phyloP scores from a whole-genome alignment of 2,113 vertebrate species.

The Coreoperca whiteheadi region DNA sequence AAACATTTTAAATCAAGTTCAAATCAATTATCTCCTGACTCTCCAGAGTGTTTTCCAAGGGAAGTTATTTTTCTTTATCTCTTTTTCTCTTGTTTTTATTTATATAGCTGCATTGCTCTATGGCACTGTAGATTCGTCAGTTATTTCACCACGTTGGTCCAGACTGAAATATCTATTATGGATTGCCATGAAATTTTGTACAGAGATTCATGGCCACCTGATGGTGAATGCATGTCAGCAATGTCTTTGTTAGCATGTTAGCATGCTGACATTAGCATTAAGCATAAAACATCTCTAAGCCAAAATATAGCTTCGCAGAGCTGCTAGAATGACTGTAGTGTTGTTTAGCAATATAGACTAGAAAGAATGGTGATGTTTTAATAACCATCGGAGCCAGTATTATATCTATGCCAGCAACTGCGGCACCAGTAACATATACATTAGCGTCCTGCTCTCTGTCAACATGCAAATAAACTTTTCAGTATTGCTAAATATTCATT shows the following conservation, averaged over 20 bases:
- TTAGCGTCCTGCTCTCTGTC: neutral
- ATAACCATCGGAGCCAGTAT: neutral
- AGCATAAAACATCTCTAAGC: neutral
- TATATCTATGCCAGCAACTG: neutral
- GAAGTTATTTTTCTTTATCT: too few species aligned
- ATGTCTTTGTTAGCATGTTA: neutral
- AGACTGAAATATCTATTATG: neutral
- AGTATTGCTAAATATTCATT: neutral
- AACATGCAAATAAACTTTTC: neutral
- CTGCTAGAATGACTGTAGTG: neutral
- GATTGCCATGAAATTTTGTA: neutral
- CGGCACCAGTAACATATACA: neutral
- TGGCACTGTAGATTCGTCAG: neutral
- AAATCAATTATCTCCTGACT: too few species aligned
- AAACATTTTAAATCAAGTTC: too few species aligned
- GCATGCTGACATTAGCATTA: neutral
- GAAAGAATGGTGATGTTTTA: neutral
- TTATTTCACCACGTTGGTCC: neutral
- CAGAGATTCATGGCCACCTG: neutral
- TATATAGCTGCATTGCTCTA: too few species aligned
- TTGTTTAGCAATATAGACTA: neutral
- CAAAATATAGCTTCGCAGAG: neutral
- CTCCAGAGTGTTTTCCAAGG: too few species aligned
- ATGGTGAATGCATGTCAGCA: neutral
- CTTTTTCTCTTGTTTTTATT: too few species aligned